Percentiles rank a stretch among this genome's conserved stretches.
phyloP scores from a whole-genome alignment of 2,113 vertebrate genomes.

The Osmerus eperlanus region DNA sequence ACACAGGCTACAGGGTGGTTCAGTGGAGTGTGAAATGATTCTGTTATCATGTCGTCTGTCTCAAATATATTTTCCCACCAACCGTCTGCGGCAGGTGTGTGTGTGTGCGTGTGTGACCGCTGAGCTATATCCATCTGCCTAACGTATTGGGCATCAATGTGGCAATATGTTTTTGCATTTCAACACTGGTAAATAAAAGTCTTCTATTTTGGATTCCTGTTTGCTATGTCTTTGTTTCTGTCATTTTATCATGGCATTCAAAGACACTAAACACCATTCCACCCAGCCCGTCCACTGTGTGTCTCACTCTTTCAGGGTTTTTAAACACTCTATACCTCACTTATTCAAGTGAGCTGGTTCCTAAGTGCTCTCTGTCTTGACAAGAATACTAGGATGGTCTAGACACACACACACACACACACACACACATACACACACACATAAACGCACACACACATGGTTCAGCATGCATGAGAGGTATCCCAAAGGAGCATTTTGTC shows the following conservation, averaged over 20 bases:
- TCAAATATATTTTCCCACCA: too few species aligned
- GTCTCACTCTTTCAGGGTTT: too few species aligned
- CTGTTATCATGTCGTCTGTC: too few species aligned
- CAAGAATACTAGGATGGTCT: neutral
- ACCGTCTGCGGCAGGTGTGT: neutral
- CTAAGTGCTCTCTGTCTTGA: too few species aligned
- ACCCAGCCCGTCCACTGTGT: too few species aligned
- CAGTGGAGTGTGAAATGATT: too few species aligned
- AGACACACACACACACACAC: neutral
- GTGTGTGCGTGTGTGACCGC: conserved; percentile 16
- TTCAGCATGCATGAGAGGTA: conserved; percentile 18
- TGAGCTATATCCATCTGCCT: conserved; percentile 23
- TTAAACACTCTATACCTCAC: too few species aligned
- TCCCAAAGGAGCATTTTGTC: conserved; percentile 29
- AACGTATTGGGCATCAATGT: conserved; percentile 1
- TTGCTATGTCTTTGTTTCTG: neutral
- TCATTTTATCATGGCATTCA: neutral
- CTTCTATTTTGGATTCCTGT: neutral
- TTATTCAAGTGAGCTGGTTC: too few species aligned
- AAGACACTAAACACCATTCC: too few species aligned
- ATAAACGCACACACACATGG: neutral
- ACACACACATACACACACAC: neutral
- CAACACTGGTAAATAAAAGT: neutral
- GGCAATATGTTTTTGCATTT: neutral
- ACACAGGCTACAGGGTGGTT: too few species aligned